phyloP scores from a whole-genome alignment of 2,888 invertebrate genomes.

The Cephus runcator region DNA sequence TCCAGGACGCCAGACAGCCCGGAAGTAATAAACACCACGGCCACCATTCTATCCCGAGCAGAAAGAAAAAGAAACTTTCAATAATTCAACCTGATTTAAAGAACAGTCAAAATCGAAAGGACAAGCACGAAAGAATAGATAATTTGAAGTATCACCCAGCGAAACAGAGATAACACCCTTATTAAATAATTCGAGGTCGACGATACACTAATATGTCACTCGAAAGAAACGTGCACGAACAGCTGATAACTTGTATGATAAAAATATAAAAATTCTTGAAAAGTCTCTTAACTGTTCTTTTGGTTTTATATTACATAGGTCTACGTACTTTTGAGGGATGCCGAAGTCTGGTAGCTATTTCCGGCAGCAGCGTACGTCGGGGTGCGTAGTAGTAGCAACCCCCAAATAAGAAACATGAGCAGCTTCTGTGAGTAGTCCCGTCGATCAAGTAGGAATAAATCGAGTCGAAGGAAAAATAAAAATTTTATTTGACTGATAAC shows the following conservation, averaged over 20 bases:
- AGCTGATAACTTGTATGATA: background rate
- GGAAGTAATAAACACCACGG: slow-evolving; percentile 49
- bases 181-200: background rate
- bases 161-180: background rate
- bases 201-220: background rate
- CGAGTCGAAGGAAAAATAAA: background rate
- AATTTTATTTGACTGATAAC: background rate
- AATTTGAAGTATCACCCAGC: background rate
- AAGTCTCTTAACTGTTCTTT: background rate
- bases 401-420: slow-evolving; percentile 15
- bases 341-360: slow-evolving; percentile 8
- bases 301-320: background rate
- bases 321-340: slow-evolving; percentile 35
- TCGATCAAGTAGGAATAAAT: background rate
- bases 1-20: slow-evolving; percentile 49
- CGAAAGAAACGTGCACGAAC: background rate
- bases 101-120: background rate
- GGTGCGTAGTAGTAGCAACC: slow-evolving; percentile 12
- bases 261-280: background rate
- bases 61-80: background rate
- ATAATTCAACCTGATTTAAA: background rate
- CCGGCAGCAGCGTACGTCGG: slow-evolving; percentile 12
- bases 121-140: background rate
- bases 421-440: background rate
- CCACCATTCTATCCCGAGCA: slow-evolving; percentile 41